phyloP scores from a whole-genome alignment of 64 coral and sea anemone species.

The Montipora cactus region DNA sequence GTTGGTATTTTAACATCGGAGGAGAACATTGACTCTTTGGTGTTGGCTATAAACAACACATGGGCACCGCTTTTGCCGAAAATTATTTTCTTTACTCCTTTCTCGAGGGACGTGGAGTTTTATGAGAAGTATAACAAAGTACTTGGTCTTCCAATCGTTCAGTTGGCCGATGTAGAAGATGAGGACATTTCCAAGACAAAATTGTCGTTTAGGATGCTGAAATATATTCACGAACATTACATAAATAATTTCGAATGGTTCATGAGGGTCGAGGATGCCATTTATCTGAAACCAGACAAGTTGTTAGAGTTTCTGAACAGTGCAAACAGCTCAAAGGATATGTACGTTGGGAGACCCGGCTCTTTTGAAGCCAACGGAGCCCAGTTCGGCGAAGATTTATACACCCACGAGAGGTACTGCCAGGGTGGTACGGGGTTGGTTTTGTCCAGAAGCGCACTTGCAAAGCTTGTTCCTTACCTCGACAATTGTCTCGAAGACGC shows the following conservation, averaged over 20 bases:
- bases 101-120: conserved; percentile 89
- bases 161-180: conserved; percentile 84
- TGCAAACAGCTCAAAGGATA: conserved; percentile 89
- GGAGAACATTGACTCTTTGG: conserved; percentile 83
- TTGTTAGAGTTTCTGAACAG: conserved; percentile 88
- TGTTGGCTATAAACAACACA: conserved; percentile 95
- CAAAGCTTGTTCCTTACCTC: conserved; percentile 35
- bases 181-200: conserved; percentile 82
- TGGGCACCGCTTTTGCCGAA: conserved; percentile 88
- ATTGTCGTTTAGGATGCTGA: conserved; percentile 96
- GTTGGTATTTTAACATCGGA: conserved; percentile 93
- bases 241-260: conserved; percentile 97
- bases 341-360: conserved; percentile 86
- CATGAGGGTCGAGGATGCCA: conserved; percentile 83
- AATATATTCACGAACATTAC: conserved; percentile 96
- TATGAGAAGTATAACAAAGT: conserved; percentile 95
- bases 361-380: conserved; percentile 26
- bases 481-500: conserved; percentile 66
- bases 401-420: conserved; percentile 90
- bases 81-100: conserved; percentile 94
- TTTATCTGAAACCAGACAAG: conserved; percentile 90
- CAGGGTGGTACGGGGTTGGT: conserved; percentile 70
- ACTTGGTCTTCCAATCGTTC: conserved; percentile 87
- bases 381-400: conserved; percentile 48
- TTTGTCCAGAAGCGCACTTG: conserved; percentile 58